These are phyloP conservation scores for Lycaon pictus DNA, from an alignment of 2,113 vertebrate species.

Conservation along the genomic window DNA sequence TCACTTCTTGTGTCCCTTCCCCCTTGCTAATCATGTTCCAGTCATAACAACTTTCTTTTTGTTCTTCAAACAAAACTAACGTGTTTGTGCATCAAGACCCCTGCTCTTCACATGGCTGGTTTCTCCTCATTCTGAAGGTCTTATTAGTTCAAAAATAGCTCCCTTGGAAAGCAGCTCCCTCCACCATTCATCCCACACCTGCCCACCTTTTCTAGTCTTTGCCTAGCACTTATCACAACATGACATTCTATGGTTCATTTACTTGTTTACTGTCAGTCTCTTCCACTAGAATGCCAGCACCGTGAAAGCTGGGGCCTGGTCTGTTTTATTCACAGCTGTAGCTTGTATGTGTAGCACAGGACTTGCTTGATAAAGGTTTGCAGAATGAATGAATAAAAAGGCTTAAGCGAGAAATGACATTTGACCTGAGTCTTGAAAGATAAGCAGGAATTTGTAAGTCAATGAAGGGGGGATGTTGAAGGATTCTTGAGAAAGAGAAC, in stretches of 20 bases:
- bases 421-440: conserved; percentile 10
- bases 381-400: conserved; percentile 41
- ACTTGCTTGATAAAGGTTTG: conserved; percentile 29
- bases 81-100: background rate
- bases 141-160: conserved; percentile 31
- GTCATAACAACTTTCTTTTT: background rate
- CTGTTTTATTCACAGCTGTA: background rate
- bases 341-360: background rate
- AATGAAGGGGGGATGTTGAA: background rate
- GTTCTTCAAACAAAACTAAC: background rate
- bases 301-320: background rate
- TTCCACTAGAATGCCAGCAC: background rate
- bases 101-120: background rate
- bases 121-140: background rate
- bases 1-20: background rate
- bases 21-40: background rate
- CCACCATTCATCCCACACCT: background rate
- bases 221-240: background rate
- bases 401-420: background rate
- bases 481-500: background rate
- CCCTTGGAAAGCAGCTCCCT: background rate
- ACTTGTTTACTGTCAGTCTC: background rate
- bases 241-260: background rate
- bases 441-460: background rate
- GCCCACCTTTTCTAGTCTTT: background rate